These are phyloP conservation scores for Dorcus parallelipipedus DNA, from an alignment of 2,888 invertebrate species.

Conservation along the genomic window DNA sequence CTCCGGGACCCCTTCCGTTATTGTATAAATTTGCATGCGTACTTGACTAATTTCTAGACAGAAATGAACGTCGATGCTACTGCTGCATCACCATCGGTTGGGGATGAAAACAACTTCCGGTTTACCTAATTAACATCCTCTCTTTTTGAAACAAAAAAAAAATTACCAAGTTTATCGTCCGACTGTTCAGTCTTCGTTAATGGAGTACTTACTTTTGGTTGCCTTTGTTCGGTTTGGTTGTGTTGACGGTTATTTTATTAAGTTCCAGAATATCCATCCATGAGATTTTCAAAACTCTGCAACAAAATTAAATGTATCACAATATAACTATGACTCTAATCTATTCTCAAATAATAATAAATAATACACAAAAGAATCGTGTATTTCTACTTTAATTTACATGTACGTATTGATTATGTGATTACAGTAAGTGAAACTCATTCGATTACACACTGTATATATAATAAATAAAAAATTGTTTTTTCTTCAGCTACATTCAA, in stretches of 20 bases:
- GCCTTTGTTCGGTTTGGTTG: conserved; percentile 34
- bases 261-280: conserved; percentile 50
- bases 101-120: neutral
- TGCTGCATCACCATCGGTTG: neutral
- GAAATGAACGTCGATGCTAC: neutral
- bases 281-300: conserved; percentile 41
- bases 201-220: conserved; percentile 42
- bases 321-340: too few relatives aligned
- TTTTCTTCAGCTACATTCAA: too few relatives aligned
- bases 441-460: too few relatives aligned
- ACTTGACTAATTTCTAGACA: neutral
- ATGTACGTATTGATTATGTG: too few relatives aligned
- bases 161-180: neutral
- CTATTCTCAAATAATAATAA: too few relatives aligned
- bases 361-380: too few relatives aligned
- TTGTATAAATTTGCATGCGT: conserved; percentile 40
- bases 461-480: too few relatives aligned
- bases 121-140: too few relatives aligned
- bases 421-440: too few relatives aligned
- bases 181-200: too few relatives aligned
- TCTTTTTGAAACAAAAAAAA: neutral
- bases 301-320: conserved; percentile 20
- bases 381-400: too few relatives aligned
- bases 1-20: conserved; percentile 32
- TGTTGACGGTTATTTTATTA: conserved; percentile 37